phyloP scores from a whole-genome alignment of 2,113 vertebrate species.

The Oophaga pumilio region DNA sequence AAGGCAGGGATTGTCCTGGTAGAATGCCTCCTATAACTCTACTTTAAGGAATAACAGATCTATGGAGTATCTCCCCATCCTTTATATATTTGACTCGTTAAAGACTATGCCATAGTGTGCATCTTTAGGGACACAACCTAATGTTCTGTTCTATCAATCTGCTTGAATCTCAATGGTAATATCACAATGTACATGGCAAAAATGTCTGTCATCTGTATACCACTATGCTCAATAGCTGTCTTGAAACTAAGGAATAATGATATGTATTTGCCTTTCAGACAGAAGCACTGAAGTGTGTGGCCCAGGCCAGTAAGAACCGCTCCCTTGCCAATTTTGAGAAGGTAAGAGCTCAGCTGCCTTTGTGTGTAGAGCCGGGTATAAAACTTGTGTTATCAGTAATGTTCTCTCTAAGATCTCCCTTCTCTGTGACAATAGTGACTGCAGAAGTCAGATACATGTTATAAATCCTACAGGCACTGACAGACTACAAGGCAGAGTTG shows the following conservation, averaged over 20 bases:
- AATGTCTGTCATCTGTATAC: too few relatives aligned
- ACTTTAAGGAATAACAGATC: too few relatives aligned
- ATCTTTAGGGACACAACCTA: too few relatives aligned
- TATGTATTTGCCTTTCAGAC: conserved; percentile 76
- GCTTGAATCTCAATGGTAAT: too few relatives aligned
- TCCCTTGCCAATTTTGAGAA: conserved; percentile 98
- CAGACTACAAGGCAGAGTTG: conserved; percentile 95
- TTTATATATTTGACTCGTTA: too few relatives aligned
- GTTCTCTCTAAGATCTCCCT: not conserved
- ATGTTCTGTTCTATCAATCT: too few relatives aligned
- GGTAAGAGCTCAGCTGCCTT: conserved; percentile 73
- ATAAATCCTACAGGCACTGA: conserved; percentile 80
- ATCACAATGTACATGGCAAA: too few relatives aligned
- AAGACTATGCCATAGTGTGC: too few relatives aligned
- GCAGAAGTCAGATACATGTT: not conserved
- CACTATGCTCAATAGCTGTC: not conserved
- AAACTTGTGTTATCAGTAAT: not conserved
- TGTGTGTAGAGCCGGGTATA: not conserved
- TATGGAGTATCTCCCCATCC: too few relatives aligned
- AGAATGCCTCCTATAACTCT: too few relatives aligned
- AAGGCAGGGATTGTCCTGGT: too few relatives aligned
- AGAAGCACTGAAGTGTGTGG: conserved; percentile 94
- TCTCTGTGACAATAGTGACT: conserved; percentile 33
- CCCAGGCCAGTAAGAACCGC: conserved; percentile 97
- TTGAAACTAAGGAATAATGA: not conserved